Base-by-base conservation (phyloP, 1,140 invertebrate genomes). In the Leptinotarsa texana region DNA sequence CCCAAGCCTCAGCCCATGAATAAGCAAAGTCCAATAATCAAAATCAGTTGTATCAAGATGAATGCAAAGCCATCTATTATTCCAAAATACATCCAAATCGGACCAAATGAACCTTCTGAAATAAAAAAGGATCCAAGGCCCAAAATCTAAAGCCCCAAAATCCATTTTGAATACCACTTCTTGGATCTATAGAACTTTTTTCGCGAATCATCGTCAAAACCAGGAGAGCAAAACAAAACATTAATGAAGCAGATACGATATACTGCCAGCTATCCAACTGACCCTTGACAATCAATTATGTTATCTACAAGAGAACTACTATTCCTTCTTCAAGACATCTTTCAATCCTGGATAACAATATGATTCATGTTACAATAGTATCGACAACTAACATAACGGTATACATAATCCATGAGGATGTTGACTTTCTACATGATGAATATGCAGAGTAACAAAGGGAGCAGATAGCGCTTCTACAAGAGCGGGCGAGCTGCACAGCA, bases 131-230 rank as follows among this genome's bases (percentile, higher is more conserved):
- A 95, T 22, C 96, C 98, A 80, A 99, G 91, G 18, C n/a, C n/a
- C n/a, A n/a, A n/a, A n/a, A n/a, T n/a, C n/a, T 99, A 75, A 99
- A 90, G 1, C 93, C 97, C 98, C 98, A 99, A 87, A 99, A 99
- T 79, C 98, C 98, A 90, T 99, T 99, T 88, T 99, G 98, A 83
- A 99, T 96, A 47, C 93, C 93, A 71, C 95, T 91, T 82, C 98
- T 87, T 48, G 93, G 92, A 91, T 99, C 98, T 79, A 93, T 94
- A 0, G 97, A 98, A 69, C 92, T 92, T 86, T 92, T 95, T 0
- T 99, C 98, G 11, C 94, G 93, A 83, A 99, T 91, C 95, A 98
- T 99, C 5, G 99, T 92, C 0, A 96, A 61, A 3, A 94, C 93
- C 92, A 99, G 97, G 0, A 99, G 83, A 15, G 93, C 87, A 86